Evolutionary conservation across 2,113 vertebrate species (phyloP).

Genomic region (Ophiodon elongatus): DNA sequence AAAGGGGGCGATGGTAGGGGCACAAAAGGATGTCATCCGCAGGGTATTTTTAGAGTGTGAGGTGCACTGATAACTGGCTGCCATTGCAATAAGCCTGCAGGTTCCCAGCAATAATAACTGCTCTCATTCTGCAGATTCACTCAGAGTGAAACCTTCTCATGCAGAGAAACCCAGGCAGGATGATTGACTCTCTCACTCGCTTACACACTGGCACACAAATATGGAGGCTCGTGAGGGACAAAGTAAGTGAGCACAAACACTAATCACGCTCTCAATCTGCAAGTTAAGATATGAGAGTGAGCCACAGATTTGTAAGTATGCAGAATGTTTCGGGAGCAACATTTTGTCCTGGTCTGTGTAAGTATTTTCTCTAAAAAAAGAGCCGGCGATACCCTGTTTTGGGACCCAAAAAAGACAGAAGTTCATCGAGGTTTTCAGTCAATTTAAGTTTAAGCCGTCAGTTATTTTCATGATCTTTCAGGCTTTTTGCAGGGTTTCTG

Average conservation of each 20-base stretch:
- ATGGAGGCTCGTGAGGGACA: background rate
- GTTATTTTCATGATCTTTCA: background rate
- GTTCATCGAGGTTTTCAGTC: background rate
- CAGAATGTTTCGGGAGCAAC: background rate
- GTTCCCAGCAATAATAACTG: constrained; percentile 55
- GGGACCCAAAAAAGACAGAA: background rate
- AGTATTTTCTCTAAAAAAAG: background rate
- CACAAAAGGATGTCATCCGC: constrained; percentile 70
- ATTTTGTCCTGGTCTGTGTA: background rate
- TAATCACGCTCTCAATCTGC: background rate
- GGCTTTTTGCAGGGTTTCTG: background rate
- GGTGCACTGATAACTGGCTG: constrained; percentile 61
- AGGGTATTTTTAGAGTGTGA: constrained; percentile 72
- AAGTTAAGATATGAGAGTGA: background rate
- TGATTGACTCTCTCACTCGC: constrained; percentile 13
- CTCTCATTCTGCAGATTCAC: constrained; percentile 48
- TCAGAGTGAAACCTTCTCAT: constrained; percentile 22
- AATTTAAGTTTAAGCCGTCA: background rate
- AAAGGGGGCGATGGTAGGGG: constrained; percentile 55
- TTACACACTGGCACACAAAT: background rate
- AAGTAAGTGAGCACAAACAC: background rate
- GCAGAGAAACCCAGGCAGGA: background rate
- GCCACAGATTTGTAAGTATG: background rate
- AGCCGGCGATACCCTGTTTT: background rate
- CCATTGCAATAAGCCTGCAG: constrained; percentile 62